Conservation (phyloP, 2,113 vertebrate species). For the Empidonax traillii region DNA sequence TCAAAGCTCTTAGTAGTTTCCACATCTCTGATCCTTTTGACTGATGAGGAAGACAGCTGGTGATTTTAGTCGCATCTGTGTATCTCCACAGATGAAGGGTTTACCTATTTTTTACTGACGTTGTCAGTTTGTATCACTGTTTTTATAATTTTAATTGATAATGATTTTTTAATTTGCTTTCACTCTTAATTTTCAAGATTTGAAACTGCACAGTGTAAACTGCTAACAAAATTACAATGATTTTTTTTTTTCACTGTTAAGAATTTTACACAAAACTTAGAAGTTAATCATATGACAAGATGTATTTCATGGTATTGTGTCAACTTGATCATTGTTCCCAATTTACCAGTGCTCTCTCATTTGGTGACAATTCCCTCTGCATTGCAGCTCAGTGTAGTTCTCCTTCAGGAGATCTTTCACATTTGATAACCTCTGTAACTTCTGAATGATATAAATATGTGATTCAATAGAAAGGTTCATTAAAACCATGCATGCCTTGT, state of each 20-base stretch:
- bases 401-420: not conserved
- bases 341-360: not conserved
- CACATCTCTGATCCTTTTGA: not conserved
- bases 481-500: not conserved
- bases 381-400: not conserved
- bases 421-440: not conserved
- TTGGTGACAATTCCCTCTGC: not conserved
- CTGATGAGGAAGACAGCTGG: not conserved
- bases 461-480: not conserved
- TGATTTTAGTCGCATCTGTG: not conserved
- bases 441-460: rapidly evolving
- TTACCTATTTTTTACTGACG: not conserved
- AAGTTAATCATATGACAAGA: not conserved
- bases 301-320: not conserved
- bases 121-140: not conserved
- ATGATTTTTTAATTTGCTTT: not conserved
- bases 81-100: not conserved
- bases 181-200: not conserved
- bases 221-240: not conserved
- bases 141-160: not conserved
- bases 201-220: not conserved
- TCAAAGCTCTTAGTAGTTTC: not conserved
- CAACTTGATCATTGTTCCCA: not conserved
- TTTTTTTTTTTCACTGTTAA: not conserved
- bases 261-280: not conserved